Conservation (phyloP, 2,888 invertebrate species). For the Oscheius sp. region DNA sequence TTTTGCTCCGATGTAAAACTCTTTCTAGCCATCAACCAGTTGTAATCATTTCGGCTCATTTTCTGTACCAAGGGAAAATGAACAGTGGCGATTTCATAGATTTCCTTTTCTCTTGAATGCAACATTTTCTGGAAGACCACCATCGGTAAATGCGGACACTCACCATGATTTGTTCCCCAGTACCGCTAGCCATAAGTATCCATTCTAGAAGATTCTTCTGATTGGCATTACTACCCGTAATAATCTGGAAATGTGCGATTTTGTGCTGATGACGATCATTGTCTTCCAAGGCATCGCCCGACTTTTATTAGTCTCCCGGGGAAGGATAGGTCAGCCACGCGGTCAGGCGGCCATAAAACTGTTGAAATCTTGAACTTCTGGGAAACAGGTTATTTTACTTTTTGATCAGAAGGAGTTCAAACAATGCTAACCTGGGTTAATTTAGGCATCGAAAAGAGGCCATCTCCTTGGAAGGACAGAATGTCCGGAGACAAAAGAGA, state of each 20-base stretch:
- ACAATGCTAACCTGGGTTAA: slow-evolving; percentile 3
- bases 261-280: not conserved
- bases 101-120: not conserved
- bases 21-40: slow-evolving; percentile 13
- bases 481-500: slow-evolving; percentile 9
- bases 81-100: not conserved
- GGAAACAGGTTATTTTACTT: not conserved
- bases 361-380: too few relatives aligned
- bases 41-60: slow-evolving; percentile 20
- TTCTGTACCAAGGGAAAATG: slow-evolving; percentile 6
- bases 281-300: not conserved
- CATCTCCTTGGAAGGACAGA: slow-evolving; percentile 7
- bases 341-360: not conserved
- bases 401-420: not conserved
- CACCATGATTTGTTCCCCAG: slow-evolving; percentile 2
- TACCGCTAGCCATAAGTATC: slow-evolving; percentile 2
- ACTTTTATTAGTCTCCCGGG: slow-evolving; percentile 9
- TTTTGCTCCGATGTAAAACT: not conserved
- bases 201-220: slow-evolving; percentile 10
- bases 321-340: slow-evolving; percentile 12
- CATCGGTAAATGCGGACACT: not conserved
- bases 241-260: not conserved
- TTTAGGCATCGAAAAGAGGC: slow-evolving; percentile 6
- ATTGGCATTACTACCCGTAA: not conserved
- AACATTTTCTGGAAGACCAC: not conserved